Evolutionary conservation across 2,888 invertebrate genomes (phyloP).

Genomic region (Teinopalpus imperialis): DNA sequence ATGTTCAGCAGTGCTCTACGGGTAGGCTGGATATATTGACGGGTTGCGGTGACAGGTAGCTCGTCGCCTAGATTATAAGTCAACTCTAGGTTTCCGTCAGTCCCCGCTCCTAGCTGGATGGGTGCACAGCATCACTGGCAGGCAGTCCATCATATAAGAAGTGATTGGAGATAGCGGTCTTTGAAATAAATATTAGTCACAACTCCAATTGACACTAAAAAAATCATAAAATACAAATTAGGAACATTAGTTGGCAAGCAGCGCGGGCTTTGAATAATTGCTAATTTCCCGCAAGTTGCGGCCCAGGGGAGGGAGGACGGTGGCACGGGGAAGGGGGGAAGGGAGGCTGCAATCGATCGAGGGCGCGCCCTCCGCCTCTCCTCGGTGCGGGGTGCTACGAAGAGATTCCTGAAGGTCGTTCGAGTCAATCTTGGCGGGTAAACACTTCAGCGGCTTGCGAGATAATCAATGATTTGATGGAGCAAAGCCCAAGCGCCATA

Average conservation of each 20-base stretch:
- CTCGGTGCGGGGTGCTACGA: not conserved
- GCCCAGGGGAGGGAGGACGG: not conserved
- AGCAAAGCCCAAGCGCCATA: no score
- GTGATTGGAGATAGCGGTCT: no score
- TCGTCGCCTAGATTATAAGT: no score
- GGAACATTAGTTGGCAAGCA: not conserved
- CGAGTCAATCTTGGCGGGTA: not conserved
- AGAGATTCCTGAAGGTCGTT: conserved; percentile 16
- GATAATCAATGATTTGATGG: no score
- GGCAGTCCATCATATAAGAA: no score
- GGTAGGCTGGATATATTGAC: no score
- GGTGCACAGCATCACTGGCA: no score
- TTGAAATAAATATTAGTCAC: not conserved
- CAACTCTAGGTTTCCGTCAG: no score
- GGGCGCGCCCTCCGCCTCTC: conserved; percentile 5
- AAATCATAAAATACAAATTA: conserved; percentile 3
- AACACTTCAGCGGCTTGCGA: conserved; percentile 2
- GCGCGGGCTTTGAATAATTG: conserved; percentile 18
- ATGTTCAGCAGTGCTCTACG: no score
- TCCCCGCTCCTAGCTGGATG: no score
- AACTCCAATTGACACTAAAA: not conserved
- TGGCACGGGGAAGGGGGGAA: not conserved
- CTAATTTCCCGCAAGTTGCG: conserved; percentile 13
- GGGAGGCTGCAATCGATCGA: conserved; percentile 20
- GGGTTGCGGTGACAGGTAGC: no score